These are phyloP conservation scores for Heliconius hortense DNA, from an alignment of 2,888 invertebrate genomes.

Conservation along the genomic window DNA sequence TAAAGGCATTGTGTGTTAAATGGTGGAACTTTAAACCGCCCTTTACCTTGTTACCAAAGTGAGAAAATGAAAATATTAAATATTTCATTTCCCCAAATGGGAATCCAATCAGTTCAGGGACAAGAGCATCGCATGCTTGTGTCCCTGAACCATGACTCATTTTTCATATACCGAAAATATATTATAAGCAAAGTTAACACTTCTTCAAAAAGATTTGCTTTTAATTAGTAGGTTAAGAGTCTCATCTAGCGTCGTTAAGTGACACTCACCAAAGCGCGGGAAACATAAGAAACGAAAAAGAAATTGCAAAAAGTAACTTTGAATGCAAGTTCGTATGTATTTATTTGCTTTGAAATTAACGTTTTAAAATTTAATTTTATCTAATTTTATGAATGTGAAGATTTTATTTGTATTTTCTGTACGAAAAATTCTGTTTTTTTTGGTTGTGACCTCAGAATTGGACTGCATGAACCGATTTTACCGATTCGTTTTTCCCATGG, in stretches of 20 bases:
- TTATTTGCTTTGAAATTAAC: not conserved
- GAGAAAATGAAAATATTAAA: not conserved
- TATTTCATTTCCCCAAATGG: not conserved
- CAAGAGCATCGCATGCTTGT: too few species aligned
- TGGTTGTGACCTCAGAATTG: too few species aligned
- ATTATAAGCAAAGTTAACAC: not conserved
- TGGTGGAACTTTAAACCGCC: not conserved
- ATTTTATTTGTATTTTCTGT: too few species aligned
- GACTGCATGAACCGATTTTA: too few species aligned
- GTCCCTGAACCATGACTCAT: too few species aligned
- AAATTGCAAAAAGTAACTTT: constrained; percentile 7
- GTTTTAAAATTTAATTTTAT: not conserved
- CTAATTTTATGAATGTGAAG: not conserved
- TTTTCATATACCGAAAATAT: too few species aligned
- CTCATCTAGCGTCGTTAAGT: constrained; percentile 13
- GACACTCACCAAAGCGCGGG: not conserved
- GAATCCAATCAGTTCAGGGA: too few species aligned
- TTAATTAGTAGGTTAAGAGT: constrained; percentile 20
- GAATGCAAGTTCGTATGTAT: constrained; percentile 3
- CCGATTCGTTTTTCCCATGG: too few species aligned
- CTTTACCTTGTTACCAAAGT: not conserved
- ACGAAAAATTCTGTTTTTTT: too few species aligned
- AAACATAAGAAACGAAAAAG: constrained; percentile 7
- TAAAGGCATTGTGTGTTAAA: not conserved
- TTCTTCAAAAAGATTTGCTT: not conserved